Percentiles rank a stretch among this genome's conserved stretches.
Evolutionary conservation across 2,888 invertebrate genomes (phyloP).

Genomic region (Acrobasis suavella): DNA sequence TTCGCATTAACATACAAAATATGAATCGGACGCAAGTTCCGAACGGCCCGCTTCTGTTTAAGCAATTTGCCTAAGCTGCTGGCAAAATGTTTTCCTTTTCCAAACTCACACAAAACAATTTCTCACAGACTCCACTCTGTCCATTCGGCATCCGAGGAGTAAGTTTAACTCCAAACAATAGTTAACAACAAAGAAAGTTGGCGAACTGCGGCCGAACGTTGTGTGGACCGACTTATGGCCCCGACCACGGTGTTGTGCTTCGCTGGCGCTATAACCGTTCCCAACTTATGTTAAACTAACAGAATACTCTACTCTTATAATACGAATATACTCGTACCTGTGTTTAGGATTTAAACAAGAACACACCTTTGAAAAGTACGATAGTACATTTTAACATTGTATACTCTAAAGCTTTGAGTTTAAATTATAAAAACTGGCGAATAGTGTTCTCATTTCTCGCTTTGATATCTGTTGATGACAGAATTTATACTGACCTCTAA

Average conservation of each 20-base stretch:
- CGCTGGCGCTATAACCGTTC: slow-evolving; percentile 46
- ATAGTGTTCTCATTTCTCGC: no score
- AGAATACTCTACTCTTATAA: background rate
- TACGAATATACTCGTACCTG: no score
- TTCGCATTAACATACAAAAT: slow-evolving; percentile 66
- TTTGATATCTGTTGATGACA: background rate
- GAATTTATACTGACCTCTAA: no score
- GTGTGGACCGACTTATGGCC: slow-evolving; percentile 42
- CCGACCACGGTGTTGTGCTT: slow-evolving; percentile 46
- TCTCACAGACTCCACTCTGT: slow-evolving; percentile 67
- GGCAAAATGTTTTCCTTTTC: slow-evolving; percentile 77
- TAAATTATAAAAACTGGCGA: no score
- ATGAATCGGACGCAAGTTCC: slow-evolving; percentile 53
- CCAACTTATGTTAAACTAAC: slow-evolving; percentile 17
- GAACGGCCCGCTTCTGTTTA: slow-evolving; percentile 44
- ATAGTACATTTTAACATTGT: background rate
- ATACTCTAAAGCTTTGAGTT: background rate
- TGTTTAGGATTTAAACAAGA: background rate
- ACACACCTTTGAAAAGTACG: background rate
- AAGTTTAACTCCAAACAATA: slow-evolving; percentile 77
- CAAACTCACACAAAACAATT: slow-evolving; percentile 77
- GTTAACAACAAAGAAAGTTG: slow-evolving; percentile 77
- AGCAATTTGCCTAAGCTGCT: slow-evolving; percentile 75
- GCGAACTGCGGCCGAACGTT: slow-evolving; percentile 53
- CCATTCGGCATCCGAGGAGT: slow-evolving; percentile 67